Conservation (phyloP, 2,888 invertebrate genomes). For the Drosophila planitibia region DNA sequence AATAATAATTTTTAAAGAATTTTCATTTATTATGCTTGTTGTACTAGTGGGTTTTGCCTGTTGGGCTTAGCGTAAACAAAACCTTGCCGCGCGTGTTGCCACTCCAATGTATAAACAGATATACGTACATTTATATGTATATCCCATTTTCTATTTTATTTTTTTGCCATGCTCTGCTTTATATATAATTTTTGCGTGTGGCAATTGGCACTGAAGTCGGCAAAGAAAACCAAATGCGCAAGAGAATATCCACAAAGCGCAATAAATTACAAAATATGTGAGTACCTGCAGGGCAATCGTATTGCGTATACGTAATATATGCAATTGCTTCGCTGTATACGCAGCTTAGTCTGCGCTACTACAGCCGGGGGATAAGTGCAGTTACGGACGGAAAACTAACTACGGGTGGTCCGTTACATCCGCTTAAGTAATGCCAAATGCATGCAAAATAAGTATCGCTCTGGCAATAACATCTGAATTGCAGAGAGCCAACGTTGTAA, state of each 20-base stretch:
- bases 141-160: background rate
- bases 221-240: slow-evolving; percentile 28
- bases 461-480: slow-evolving; percentile 44
- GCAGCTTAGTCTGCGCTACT: slow-evolving; percentile 9
- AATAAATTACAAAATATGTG: slow-evolving; percentile 59
- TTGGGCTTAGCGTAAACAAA: slow-evolving; percentile 22
- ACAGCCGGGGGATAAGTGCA: background rate
- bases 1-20: slow-evolving; percentile 42
- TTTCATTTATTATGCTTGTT: slow-evolving; percentile 55
- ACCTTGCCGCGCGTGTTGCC: slow-evolving; percentile 55
- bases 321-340: slow-evolving; percentile 1
- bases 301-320: slow-evolving; percentile 60
- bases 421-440: slow-evolving; percentile 10
- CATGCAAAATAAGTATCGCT: slow-evolving; percentile 29
- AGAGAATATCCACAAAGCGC: slow-evolving; percentile 35
- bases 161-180: background rate
- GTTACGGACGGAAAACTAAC: background rate
- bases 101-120: slow-evolving; percentile 36
- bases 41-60: slow-evolving; percentile 3
- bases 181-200: slow-evolving; percentile 16
- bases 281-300: slow-evolving; percentile 32
- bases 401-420: slow-evolving; percentile 23
- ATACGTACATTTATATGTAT: background rate
- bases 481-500: slow-evolving; percentile 15
- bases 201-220: slow-evolving; percentile 29